Evolutionary conservation across 2,113 vertebrate genomes (phyloP).

Genomic region (Varanus salvator): DNA sequence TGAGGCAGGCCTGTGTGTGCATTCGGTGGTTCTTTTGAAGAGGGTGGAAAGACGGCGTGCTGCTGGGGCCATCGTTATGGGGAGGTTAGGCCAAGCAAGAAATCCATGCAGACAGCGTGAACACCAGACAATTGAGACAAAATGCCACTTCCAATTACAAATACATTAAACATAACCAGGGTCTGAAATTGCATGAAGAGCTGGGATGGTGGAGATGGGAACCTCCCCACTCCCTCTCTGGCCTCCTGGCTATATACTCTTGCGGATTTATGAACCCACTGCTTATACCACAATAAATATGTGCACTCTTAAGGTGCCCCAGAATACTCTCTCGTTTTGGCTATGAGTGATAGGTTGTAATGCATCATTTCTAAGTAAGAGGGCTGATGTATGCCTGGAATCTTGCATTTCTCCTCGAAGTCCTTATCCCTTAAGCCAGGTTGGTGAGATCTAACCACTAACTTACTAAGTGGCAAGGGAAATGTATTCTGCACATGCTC

Average conservation of each 20-base stretch:
- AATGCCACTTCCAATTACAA: slow-evolving; percentile 47
- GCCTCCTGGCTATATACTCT: neutral
- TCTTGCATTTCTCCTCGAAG: neutral
- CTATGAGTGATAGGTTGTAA: neutral
- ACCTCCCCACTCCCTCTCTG: neutral
- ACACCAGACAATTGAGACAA: slow-evolving; percentile 11
- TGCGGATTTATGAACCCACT: neutral
- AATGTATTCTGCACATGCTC: neutral
- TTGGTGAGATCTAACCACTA: neutral
- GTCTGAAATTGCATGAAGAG: neutral
- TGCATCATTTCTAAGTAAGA: neutral
- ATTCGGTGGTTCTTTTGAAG: slow-evolving; percentile 27
- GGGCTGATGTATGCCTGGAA: neutral
- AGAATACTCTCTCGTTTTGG: neutral
- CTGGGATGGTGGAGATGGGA: neutral
- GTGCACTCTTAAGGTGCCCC: too few species aligned
- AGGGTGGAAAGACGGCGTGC: slow-evolving; percentile 8
- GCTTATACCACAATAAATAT: neutral
- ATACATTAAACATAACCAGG: slow-evolving; percentile 41
- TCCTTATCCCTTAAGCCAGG: neutral
- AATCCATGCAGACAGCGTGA: slow-evolving; percentile 39
- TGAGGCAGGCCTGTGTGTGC: neutral
- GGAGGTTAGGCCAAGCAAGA: slow-evolving; percentile 46
- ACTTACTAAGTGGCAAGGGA: neutral
- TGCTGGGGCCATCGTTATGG: slow-evolving; percentile 47